Evolutionary conservation across 2,888 invertebrate species (phyloP).

Genomic region (Patella caerulea): DNA sequence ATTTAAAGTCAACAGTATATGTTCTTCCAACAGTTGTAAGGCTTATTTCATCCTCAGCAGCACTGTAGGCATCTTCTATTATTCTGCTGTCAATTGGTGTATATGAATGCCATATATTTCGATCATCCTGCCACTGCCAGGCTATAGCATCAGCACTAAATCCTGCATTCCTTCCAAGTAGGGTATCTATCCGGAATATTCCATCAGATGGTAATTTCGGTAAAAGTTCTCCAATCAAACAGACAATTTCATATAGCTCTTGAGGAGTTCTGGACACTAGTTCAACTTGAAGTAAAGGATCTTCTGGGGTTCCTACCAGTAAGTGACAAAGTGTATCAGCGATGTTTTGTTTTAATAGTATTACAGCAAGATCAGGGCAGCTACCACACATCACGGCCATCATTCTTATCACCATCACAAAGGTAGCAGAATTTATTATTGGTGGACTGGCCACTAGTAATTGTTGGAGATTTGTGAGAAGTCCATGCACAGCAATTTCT

Average conservation of each 20-base stretch:
- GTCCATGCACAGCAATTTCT: conserved; percentile 90
- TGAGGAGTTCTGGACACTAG: conserved; percentile 92
- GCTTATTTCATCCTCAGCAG: conserved; percentile 95
- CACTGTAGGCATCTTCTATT: conserved; percentile 92
- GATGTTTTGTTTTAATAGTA: conserved; percentile 91
- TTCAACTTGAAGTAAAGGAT: conserved; percentile 66
- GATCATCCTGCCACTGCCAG: conserved; percentile 98
- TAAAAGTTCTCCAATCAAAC: conserved; percentile 96
- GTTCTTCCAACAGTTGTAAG: conserved; percentile 92
- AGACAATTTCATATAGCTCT: conserved; percentile 97
- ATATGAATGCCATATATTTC: conserved; percentile 91
- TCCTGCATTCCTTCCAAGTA: conserved; percentile 76
- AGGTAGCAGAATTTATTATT: conserved; percentile 92
- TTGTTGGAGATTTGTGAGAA: conserved; percentile 94
- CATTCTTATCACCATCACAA: conserved; percentile 96
- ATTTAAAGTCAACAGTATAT: conserved; percentile 95
- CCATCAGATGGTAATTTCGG: conserved; percentile 95
- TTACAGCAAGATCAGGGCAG: conserved; percentile 93
- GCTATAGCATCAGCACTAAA: conserved; percentile 82
- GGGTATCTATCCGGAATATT: conserved; percentile 92
- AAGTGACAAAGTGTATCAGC: conserved; percentile 95
- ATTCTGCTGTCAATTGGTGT: conserved; percentile 93
- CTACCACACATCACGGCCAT: conserved; percentile 95
- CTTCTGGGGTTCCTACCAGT: conserved; percentile 84
- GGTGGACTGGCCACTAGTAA: conserved; percentile 93